Conservation (phyloP, 2,888 invertebrate genomes). For the Diploptera punctata region DNA sequence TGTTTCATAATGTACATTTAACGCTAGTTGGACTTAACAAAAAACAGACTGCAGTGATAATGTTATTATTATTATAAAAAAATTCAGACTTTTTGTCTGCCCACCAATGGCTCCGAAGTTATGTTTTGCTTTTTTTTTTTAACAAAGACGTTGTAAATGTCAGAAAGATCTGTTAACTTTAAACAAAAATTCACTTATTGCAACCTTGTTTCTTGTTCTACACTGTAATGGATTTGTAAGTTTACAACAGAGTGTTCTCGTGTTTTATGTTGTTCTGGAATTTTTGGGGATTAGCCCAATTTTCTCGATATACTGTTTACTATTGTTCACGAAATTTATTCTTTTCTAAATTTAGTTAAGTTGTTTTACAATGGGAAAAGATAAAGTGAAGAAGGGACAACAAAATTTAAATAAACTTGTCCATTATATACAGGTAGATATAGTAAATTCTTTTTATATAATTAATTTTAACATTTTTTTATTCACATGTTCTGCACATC, state of each 20-base stretch:
- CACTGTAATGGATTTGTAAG: constrained; percentile 36
- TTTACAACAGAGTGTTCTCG: constrained; percentile 24
- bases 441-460: no score
- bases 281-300: not conserved
- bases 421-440: no score
- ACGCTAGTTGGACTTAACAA: constrained; percentile 18
- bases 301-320: not conserved
- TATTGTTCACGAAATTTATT: not conserved
- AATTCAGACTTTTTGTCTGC: not conserved
- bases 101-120: constrained; percentile 10
- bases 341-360: constrained; percentile 5
- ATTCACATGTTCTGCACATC: no score
- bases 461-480: no score
- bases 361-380: not conserved
- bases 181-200: constrained; percentile 28
- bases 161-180: constrained; percentile 39
- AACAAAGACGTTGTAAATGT: constrained; percentile 5
- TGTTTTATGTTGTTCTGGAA: not conserved
- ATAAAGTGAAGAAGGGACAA: no score
- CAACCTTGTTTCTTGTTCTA: constrained; percentile 28
- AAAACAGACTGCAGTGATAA: constrained; percentile 21
- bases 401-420: no score
- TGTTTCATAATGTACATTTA: constrained; percentile 35
- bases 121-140: constrained; percentile 16
- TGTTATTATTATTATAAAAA: not conserved